These are phyloP conservation scores for Macroramphosus scolopax DNA, from an alignment of 2,797 vertebrate species.

Conservation along the genomic window DNA sequence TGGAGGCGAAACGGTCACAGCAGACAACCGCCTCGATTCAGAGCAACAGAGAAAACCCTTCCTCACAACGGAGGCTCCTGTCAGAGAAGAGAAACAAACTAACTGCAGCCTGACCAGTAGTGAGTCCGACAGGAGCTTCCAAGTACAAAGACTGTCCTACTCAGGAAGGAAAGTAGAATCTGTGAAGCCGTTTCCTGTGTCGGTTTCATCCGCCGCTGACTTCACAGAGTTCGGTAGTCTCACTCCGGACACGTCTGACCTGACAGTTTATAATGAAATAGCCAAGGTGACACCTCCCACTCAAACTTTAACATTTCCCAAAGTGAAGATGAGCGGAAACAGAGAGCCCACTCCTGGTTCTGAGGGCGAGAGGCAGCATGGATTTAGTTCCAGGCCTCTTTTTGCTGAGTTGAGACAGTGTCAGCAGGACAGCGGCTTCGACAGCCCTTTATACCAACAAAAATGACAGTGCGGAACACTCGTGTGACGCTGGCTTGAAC, in stretches of 20 bases:
- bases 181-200: slow-evolving; percentile 48
- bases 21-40: slow-evolving; percentile 19
- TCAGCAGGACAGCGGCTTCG: slow-evolving; percentile 80
- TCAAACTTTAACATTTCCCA: slow-evolving; percentile 11
- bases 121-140: slow-evolving; percentile 36
- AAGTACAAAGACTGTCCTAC: slow-evolving; percentile 20
- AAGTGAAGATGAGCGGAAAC: slow-evolving; percentile 20
- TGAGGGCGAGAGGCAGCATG: slow-evolving; percentile 47
- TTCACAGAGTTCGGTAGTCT: slow-evolving; percentile 46
- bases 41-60: slow-evolving; percentile 34
- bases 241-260: slow-evolving; percentile 54
- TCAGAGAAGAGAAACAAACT: slow-evolving; percentile 72
- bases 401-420: slow-evolving; percentile 70
- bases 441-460: slow-evolving; percentile 68
- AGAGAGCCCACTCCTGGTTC: slow-evolving; percentile 73
- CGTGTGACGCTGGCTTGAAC: too few species aligned
- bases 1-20: slow-evolving; percentile 38
- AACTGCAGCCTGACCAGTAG: slow-evolving; percentile 72
- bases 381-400: slow-evolving; percentile 37
- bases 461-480: slow-evolving; percentile 44
- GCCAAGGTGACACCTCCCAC: slow-evolving; percentile 25
- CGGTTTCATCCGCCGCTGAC: slow-evolving; percentile 9
- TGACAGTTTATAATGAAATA: slow-evolving; percentile 72
- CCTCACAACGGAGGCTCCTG: slow-evolving; percentile 75
- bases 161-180: slow-evolving; percentile 42